Conservation (phyloP, 2,888 invertebrate genomes). For the Anaspis maculata region DNA sequence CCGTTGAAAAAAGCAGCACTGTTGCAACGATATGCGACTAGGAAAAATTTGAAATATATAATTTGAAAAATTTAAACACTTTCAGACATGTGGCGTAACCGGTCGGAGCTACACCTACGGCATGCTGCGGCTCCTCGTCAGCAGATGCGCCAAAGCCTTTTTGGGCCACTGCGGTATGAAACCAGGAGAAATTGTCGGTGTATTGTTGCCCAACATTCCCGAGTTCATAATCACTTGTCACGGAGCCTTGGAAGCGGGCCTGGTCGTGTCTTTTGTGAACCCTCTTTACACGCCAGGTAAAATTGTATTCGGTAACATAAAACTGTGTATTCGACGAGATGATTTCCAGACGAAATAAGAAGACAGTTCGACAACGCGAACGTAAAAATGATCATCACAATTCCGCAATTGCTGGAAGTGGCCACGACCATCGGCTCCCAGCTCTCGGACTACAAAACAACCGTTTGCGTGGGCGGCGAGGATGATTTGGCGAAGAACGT, state of each 20-base stretch:
- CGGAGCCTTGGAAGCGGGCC: constrained; percentile 57
- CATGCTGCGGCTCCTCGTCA: constrained; percentile 50
- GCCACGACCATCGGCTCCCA: constrained; percentile 48
- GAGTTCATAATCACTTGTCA: constrained; percentile 60
- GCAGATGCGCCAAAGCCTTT: constrained; percentile 51
- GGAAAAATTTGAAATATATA: too few relatives aligned
- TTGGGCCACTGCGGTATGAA: constrained; percentile 48
- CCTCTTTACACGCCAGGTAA: constrained; percentile 61
- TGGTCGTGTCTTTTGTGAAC: constrained; percentile 60
- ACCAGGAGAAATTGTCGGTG: constrained; percentile 56
- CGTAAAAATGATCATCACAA: constrained; percentile 56
- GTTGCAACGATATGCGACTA: too few relatives aligned
- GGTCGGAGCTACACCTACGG: constrained; percentile 58
- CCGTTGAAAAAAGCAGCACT: too few relatives aligned
- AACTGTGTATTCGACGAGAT: neutral
- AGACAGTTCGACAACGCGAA: constrained; percentile 56
- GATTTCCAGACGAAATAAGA: constrained; percentile 49
- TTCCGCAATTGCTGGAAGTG: constrained; percentile 54
- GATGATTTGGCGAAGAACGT: constrained; percentile 43
- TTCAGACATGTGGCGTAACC: constrained; percentile 59
- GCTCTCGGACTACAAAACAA: constrained; percentile 51
- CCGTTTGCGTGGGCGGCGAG: constrained; percentile 56
- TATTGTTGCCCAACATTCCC: constrained; percentile 62
- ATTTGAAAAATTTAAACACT: too few relatives aligned
- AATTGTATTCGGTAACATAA: neutral